A percentile compares a stretch with the other conserved stretches of the same genome.
Conservation (phyloP, 2,888 invertebrate species). For the Dascillus cervinus region DNA sequence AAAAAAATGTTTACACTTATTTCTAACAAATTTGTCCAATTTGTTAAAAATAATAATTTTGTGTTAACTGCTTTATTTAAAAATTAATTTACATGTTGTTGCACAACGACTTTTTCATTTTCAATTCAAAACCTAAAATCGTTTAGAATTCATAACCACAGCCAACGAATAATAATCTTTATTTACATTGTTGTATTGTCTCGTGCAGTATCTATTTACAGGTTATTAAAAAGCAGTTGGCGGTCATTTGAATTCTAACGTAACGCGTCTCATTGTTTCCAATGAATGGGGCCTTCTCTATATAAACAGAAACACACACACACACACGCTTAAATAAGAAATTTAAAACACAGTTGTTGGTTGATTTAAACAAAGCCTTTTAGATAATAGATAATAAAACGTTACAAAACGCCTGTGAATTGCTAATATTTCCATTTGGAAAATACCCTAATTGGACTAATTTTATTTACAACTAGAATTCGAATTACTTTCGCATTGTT, state of each 20-base stretch:
- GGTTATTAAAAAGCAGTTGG: conserved; percentile 34
- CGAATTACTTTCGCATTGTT: no score
- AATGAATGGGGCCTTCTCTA: conserved; percentile 26
- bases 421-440: no score
- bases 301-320: conserved; percentile 5
- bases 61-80: no score
- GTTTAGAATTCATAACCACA: conserved; percentile 17
- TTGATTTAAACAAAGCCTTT: conserved; percentile 17
- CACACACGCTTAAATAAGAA: conserved; percentile 23
- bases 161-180: conserved; percentile 8
- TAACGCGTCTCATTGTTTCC: conserved; percentile 30
- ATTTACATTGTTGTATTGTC: conserved; percentile 23
- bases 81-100: no score
- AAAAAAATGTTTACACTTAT: no score
- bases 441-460: no score
- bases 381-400: conserved; percentile 10
- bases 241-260: conserved; percentile 31
- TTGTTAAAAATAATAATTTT: no score
- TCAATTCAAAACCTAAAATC: no score
- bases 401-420: conserved; percentile 18
- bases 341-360: conserved; percentile 18
- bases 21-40: no score
- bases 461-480: no score
- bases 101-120: no score
- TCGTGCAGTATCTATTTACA: conserved; percentile 26